phyloP scores from a whole-genome alignment of 1,140 invertebrate genomes.

The Drosophila kanapiae region DNA sequence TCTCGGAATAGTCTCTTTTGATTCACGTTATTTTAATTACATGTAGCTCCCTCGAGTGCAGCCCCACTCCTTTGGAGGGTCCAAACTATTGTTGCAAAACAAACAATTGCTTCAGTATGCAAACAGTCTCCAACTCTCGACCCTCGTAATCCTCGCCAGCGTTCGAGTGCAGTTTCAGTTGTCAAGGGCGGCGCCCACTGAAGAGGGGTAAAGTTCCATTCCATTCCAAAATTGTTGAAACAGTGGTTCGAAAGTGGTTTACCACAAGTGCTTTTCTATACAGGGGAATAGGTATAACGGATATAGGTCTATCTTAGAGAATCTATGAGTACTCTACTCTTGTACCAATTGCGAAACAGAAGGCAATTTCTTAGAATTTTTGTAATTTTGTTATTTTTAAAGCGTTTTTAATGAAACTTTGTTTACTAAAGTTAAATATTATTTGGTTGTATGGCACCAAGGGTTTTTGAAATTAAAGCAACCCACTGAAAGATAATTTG shows the following conservation, averaged over 20 bases:
- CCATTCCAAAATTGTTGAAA: slow-evolving; percentile 37
- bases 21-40: slow-evolving; percentile 68
- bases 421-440: neutral
- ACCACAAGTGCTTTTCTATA: neutral
- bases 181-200: slow-evolving; percentile 30
- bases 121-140: slow-evolving; percentile 36
- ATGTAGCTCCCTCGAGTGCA: slow-evolving; percentile 50
- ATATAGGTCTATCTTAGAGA: neutral
- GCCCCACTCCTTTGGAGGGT: slow-evolving; percentile 16
- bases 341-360: too few species aligned
- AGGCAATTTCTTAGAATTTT: neutral
- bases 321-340: too few species aligned
- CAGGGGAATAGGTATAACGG: neutral
- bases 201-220: slow-evolving; percentile 61
- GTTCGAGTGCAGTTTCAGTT: slow-evolving; percentile 47
- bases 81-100: slow-evolving; percentile 31
- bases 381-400: neutral
- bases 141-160: slow-evolving; percentile 26
- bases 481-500: neutral
- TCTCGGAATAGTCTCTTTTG: slow-evolving; percentile 3
- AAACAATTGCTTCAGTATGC: slow-evolving; percentile 26
- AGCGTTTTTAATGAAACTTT: neutral
- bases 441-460: neutral
- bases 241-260: slow-evolving; percentile 4
- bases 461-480: neutral